Evolutionary conservation across 2,888 invertebrate genomes (phyloP), one percentile per base, ranked within the genome.

Genomic region (Lydus trimaculatus): DNA sequence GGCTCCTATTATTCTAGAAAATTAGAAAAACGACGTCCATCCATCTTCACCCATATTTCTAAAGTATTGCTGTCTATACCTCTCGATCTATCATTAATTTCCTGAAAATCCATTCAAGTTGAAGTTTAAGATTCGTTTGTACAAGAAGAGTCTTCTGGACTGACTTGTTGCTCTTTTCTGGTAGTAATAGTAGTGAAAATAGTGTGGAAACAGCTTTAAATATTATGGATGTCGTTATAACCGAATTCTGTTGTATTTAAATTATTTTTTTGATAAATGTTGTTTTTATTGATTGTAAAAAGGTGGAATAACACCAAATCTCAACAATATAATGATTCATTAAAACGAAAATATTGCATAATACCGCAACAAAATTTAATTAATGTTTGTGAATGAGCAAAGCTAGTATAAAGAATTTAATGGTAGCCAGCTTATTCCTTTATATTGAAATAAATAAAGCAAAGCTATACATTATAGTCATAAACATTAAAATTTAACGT

Each of bases 401-500:
- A 2, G n/a, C 17, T 9, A 0, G n/a, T 5, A 43, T 17, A 43
- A 43, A 17, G 17, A 43, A 48, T 20, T 48, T 48, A 48, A 20
- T 48, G 9, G 17, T 48, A 17, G 36, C 9, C 9, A 20, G 13
- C 36, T 20, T 20, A 20, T 48, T 48, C 20, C n/a, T 48, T 6
- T 48, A 43, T 20, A 39, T 31, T 13, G 20, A 20, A 48, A 48
- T 48, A 43, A 43, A 43, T 43, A 48, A 48, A 20, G 20, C 20
- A n/a, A 20, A 48, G 48, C 48, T 9, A 48, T 48, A 20, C 7
- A 20, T 48, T 48, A 20, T 20, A 48, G 20, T 23, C 48, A 48
- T 48, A 48, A 48, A 48, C 48, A 20, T 48, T 48, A 48, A 48
- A 48, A n/a, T 48, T 20, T 48, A 48, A 48, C 48, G 20, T 48